Percentiles rank a stretch among this genome's conserved stretches.
Evolutionary conservation across 2,113 vertebrate species (phyloP).

Genomic region (Tragulus kanchil): DNA sequence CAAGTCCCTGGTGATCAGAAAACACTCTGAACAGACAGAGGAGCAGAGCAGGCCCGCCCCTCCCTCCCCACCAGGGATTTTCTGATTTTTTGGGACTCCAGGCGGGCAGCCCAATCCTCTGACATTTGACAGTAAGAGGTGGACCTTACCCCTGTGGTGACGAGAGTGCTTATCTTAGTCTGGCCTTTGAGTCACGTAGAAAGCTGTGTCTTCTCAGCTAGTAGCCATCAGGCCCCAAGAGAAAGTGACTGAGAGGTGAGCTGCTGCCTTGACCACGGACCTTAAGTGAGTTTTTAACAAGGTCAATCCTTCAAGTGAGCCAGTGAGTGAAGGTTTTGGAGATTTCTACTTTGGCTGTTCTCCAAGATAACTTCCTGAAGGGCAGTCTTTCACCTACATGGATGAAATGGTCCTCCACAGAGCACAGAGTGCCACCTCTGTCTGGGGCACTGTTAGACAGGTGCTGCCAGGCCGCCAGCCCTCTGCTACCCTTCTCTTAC

Average conservation of each 20-base stretch:
- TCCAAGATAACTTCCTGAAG: slow-evolving; percentile 50
- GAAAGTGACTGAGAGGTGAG: not conserved
- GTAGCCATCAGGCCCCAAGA: not conserved
- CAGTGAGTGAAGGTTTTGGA: not conserved
- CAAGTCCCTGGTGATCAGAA: slow-evolving; percentile 16
- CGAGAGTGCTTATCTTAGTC: not conserved
- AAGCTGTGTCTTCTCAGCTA: not conserved
- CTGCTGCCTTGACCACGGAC: not conserved
- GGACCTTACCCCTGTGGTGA: not conserved
- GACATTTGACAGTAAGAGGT: not conserved
- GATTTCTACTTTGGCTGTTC: not conserved
- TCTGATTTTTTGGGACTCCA: slow-evolving; percentile 37
- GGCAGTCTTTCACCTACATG: not conserved
- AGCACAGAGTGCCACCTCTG: not conserved
- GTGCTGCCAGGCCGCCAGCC: not conserved
- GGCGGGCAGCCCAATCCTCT: not conserved
- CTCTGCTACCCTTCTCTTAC: slow-evolving; percentile 22
- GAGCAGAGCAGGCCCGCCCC: not conserved
- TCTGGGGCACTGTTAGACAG: not conserved
- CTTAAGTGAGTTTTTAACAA: slow-evolving; percentile 49
- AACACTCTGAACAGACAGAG: slow-evolving; percentile 30
- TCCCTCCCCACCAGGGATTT: not conserved
- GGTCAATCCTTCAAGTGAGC: not conserved
- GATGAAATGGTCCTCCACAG: slow-evolving; percentile 10
- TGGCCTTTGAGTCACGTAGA: slow-evolving; percentile 46